Base-by-base conservation (phyloP, 1,140 invertebrate species). In the Drosophila baimaii region DNA sequence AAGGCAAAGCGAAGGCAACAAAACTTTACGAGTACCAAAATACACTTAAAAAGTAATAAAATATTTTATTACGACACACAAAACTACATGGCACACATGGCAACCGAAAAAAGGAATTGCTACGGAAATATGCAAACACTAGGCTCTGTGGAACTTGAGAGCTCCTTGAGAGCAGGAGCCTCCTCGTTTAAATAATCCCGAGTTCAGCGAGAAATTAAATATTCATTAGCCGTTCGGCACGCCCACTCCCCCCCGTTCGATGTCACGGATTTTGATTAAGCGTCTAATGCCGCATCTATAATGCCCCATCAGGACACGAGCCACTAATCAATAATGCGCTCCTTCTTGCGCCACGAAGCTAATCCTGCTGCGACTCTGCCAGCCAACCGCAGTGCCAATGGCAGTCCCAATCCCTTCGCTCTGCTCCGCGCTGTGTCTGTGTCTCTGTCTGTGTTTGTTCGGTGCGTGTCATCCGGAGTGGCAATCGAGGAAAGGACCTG, bases 11-110 rank as follows among this genome's bases (percentile, higher is more conserved):
- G 57, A 46, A 52, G 44, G 59, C 57, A 79, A 76, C 55, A 83
- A 79, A 88, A 88, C 64, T 88, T 86, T 88, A 74, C 65, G 69
- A 88, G 84, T 62, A 81, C 63, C 80, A 79, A 84, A 84, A 89
- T 79, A 79, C 81, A 89, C 77, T 89, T 83, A 89, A 84, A 88
- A 88, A 88, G 79, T 88, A 88, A 84, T 81, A 89, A 81, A 78
- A 84, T 81, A 84, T 89, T 81, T 83, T 81, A 81, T 84, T 75
- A 59, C 77, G 54, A 63, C 56, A 51, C 56, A 68, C 76, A 58
- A 66, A 79, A 83, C 69, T 49, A 49, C 41, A 46, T n/a, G n/a
- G n/a, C 69, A 79, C 47, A 61, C 54, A 41, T 57, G 54, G 57
- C 55, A 73, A 58, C 55, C 49, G 31, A 52, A 31, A n/a, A 52